Evolutionary conservation across 2,113 vertebrate genomes (phyloP), one percentile per base, ranked within the genome.

Genomic region (Myodes glareolus): DNA sequence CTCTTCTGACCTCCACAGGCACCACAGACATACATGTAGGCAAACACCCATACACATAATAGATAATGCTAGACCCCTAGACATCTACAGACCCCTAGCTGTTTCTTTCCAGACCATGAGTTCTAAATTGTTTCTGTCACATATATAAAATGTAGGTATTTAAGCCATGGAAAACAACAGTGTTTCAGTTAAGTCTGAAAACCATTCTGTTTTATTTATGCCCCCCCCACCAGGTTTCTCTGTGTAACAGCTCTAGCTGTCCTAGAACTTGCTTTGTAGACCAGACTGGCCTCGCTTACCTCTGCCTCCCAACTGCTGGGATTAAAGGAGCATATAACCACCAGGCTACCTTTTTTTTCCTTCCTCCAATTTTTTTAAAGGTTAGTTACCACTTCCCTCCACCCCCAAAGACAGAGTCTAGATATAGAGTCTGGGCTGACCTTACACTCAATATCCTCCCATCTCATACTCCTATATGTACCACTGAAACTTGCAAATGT

Each of bases 131-230:
- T 45, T 45, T 81, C 76, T 70, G 11, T 67, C 42, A 76, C n/a
- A 89, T 45, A 96, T 77, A 80, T 2, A 23, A 91, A 94, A 39
- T 12, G 5, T 33, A 86, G 36, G 29, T 29, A 76, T 19, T 72
- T 55, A n/a, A 16, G 47, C 70, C 23, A 85, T 0, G 67, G 77
- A 88, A 88, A 77, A 95, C 33, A 50, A 2, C 25, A 73, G 25
- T 86, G 88, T 63, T 70, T 31, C 45, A 72, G 89, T 77, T 25
- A 90, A 42, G 47, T 96, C 86, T 89, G 58, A 85, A 75, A 67
- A 45, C 50, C 47, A 65, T 75, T 65, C 63, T 90, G 33, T 68
- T 75, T 4, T 33, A 82, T 58, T 95, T 17, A 65, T 50, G 67
- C 33, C 14, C 33, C 33, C 16, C 68, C 68, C 68, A 5, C 14